Percentiles rank a stretch among this genome's conserved stretches.
Conservation (phyloP, 1,140 invertebrate species). For the Anastrepha obliqua region DNA sequence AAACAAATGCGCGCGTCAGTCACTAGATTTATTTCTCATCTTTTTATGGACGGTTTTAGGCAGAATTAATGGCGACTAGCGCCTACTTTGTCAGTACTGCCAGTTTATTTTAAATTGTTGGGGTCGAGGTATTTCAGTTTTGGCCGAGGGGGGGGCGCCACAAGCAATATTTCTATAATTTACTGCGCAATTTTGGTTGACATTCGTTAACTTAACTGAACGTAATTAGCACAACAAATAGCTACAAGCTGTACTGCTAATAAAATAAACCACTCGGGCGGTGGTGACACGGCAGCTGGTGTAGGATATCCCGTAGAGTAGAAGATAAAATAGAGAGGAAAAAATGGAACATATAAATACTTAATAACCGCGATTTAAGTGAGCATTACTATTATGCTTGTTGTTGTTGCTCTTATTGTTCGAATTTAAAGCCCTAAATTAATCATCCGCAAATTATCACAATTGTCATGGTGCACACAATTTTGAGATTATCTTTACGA, state of each 20-base stretch:
- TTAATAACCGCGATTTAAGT: too few relatives aligned
- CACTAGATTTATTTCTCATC: conserved; percentile 5
- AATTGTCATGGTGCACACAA: conserved; percentile 18
- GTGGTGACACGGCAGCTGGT: background rate
- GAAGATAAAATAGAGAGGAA: background rate
- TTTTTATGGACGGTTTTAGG: background rate
- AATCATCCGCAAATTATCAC: conserved; percentile 45
- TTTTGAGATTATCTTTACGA: conserved; percentile 31
- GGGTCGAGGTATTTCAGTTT: background rate
- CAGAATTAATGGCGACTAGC: background rate
- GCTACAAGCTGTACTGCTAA: conserved; percentile 53
- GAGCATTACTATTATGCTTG: too few relatives aligned
- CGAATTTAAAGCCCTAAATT: background rate
- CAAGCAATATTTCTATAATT: conserved; percentile 19
- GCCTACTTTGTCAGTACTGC: conserved; percentile 13
- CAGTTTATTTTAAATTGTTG: conserved; percentile 18
- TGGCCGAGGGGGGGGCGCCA: background rate
- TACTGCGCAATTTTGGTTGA: background rate
- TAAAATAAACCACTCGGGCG: background rate
- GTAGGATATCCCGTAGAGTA: background rate
- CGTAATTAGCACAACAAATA: conserved; percentile 56
- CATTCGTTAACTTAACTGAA: background rate
- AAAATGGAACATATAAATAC: background rate
- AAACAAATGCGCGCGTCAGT: background rate
- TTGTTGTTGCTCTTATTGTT: background rate